Evolutionary conservation across 2,113 vertebrate species (phyloP), one percentile per base, ranked within the genome.

Genomic region (Anhinga rufa): DNA sequence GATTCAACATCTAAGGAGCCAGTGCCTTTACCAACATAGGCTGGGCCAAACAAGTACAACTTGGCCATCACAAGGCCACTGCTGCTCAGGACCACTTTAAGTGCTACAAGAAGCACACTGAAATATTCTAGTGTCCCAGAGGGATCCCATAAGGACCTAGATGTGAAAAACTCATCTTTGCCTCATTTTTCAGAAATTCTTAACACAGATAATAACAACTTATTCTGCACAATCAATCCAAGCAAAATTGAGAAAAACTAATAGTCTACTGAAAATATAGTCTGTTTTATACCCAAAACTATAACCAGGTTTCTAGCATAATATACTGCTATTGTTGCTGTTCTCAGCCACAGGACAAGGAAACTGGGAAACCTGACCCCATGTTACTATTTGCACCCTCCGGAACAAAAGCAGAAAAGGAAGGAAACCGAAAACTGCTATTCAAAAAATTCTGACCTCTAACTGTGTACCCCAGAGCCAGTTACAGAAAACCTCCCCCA

Each of bases 21-120:
- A 1, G 12, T 32, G 44, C 34, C 46, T 77, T 85, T 69, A 76
- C 20, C 29, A 58, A 34, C 2, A 15, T 0, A 31, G 28, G 14
- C 49, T 69, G 31, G 71, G 49, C 18, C 83, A n/a, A 82, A 68
- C 29, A 75, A 7, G 61, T 94, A 49, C 62, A 60, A 5, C 9
- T 15, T 13, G 12, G n/a, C 44, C 31, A 72, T 48, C 40, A 70
- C 51, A 78, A 54, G 34, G 49, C 18, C 17, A 34, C 55, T 52
- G 69, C 28, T 2, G 0, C 9, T 16, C 2, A 48, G 24, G 7
- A 61, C 8, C 20, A 9, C 40, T 29, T 1, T 2, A 34, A 62
- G 9, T 8, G 19, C 48, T 61, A 52, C 51, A 61, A 36, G 14
- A 52, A 75, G 8, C 34, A 31, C 48, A n/a, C 3, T 9, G 22